Base-by-base conservation (phyloP, 1,140 invertebrate genomes). In the Glossosoma conforme region DNA sequence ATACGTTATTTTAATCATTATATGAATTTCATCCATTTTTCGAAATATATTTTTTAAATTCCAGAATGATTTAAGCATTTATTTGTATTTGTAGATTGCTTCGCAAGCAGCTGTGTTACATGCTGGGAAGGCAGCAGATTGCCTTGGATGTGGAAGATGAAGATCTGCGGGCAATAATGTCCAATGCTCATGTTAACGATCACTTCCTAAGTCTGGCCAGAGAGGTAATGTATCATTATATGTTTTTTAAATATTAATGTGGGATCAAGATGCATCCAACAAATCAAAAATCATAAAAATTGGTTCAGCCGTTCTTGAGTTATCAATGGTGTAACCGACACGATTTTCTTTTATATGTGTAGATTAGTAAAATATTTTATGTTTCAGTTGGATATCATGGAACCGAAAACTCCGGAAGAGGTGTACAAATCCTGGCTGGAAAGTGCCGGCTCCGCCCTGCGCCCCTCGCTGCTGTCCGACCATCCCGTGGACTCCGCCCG, bases 401-500 rank as follows among this genome's bases (percentile, higher is more conserved):
- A 99, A 67, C 93, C 97, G 0, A 99, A 99, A 76, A 95, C 93
- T 5, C 97, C 97, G 0, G 97, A 99, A 69, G 97, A 98, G 72
- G 96, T 99, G 9, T 99, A 99, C 74, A 99, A 99, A 73, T 93
- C 92, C 6, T 96, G 98, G 78, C 73, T 99, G 51, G 97, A 99
- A 68, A 96, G 89, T 65, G 84, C 80, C 38, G 83, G 92, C 38
- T 87, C 89, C 0, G 83, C 88, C 11, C 89, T 93, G 56, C 79
- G 85, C 9, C 87, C 87, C 11, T 87, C 86, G 5, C 84, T 92
- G 60, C 44, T 74, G 2, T 64, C 72, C 6, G 72, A 75, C 30
- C 72, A 74, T 47, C 71, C 70, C n/a, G 87, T 94, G 1, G 96
- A 98, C 70, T 97, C 94, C 0, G 95, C 94, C 0, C 77, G 93